phyloP scores from a whole-genome alignment of 23 tunicate genomes.

The Halocynthia roretzi region DNA sequence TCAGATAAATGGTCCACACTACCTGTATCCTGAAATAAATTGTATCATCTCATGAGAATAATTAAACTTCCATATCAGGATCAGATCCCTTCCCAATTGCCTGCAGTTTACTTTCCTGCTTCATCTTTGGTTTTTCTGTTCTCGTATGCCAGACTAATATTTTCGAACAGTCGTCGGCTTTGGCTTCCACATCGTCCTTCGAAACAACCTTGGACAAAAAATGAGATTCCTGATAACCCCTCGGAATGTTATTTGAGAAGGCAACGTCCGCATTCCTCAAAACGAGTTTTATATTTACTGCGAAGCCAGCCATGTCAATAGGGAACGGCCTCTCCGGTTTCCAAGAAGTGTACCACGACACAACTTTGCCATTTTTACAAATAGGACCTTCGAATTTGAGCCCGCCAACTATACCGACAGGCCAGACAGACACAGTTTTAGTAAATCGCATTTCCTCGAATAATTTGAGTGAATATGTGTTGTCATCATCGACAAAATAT shows the following conservation, averaged over 20 bases:
- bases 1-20: no score
- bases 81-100: conserved; percentile 74
- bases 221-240: conserved; percentile 83
- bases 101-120: conserved; percentile 64
- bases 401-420: conserved; percentile 86
- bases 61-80: conserved; percentile 71
- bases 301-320: conserved; percentile 98
- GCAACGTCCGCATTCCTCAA: conserved; percentile 34
- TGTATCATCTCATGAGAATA: no score
- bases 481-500: conserved; percentile 95
- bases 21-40: no score
- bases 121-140: conserved; percentile 91
- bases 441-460: conserved; percentile 88
- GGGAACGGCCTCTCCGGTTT: conserved; percentile 95
- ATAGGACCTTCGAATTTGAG: conserved; percentile 88
- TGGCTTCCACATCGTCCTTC: conserved; percentile 45
- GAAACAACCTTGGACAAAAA: conserved; percentile 64
- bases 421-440: conserved; percentile 68
- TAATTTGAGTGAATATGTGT: conserved; percentile 66
- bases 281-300: conserved; percentile 58
- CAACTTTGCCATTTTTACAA: conserved; percentile 68
- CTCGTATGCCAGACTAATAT: conserved; percentile 96
- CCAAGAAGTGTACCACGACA: conserved; percentile 86
- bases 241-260: conserved; percentile 57
- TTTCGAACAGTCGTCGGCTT: conserved; percentile 71